Percentiles rank a stretch among this genome's conserved stretches.
Conservation (phyloP, 2,113 vertebrate species). For the Porphyrio hochstetteri region DNA sequence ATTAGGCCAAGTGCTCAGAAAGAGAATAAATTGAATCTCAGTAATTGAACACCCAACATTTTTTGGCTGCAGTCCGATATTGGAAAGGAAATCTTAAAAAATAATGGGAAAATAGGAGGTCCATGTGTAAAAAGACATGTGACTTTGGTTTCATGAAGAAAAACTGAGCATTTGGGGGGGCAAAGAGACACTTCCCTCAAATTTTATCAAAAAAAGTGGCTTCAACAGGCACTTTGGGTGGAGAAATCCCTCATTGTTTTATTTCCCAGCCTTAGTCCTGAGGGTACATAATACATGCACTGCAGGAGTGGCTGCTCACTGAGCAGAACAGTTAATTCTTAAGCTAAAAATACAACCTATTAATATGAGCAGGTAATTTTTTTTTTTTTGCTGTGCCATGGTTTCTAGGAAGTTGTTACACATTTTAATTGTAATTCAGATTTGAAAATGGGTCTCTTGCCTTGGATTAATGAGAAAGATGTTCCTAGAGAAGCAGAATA, state of each 20-base stretch:
- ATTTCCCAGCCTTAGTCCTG: neutral
- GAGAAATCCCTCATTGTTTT: neutral
- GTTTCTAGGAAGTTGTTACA: neutral
- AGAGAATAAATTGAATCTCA: constrained; percentile 1
- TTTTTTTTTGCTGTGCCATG: neutral
- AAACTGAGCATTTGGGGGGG: neutral
- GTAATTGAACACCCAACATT: constrained; percentile 34
- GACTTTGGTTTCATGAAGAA: neutral
- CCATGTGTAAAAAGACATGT: neutral
- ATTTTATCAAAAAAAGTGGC: neutral
- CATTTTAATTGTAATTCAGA: neutral
- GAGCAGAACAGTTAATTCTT: neutral
- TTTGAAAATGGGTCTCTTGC: neutral
- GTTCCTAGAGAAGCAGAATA: neutral
- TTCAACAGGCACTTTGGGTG: neutral
- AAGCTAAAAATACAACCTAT: neutral
- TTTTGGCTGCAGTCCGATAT: neutral
- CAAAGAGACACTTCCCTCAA: neutral
- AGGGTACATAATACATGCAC: neutral
- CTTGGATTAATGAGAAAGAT: neutral
- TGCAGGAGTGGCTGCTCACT: neutral
- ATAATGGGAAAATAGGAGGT: neutral
- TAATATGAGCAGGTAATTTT: neutral
- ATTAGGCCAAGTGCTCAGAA: constrained; percentile 55
- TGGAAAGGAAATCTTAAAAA: neutral